These are phyloP conservation scores for Pelodiscus sinensis DNA, from an alignment of 2,113 vertebrate species.

Conservation along the genomic window DNA sequence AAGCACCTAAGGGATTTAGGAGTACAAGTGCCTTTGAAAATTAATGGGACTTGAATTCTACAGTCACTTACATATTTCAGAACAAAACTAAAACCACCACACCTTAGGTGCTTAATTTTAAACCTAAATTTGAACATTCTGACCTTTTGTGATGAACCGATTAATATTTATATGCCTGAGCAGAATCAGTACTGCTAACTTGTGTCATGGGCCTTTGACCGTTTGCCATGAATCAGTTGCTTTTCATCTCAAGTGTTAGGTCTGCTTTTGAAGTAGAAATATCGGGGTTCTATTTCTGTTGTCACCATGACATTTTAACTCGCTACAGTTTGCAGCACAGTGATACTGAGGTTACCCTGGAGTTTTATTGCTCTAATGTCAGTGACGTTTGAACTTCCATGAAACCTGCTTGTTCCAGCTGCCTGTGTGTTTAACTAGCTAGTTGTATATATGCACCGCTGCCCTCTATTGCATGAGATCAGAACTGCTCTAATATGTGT, in stretches of 20 bases:
- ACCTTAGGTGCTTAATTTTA: background rate
- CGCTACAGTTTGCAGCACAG: background rate
- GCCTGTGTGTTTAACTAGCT: accelerated
- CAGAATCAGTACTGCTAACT: background rate
- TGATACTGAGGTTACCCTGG: background rate
- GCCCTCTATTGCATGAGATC: conserved; percentile 59
- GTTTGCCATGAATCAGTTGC: background rate
- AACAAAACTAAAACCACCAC: background rate
- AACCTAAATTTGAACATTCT: background rate
- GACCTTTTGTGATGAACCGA: background rate
- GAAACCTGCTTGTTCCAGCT: background rate
- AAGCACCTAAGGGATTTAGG: background rate
- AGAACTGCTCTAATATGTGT: conserved; percentile 45
- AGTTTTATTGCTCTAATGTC: accelerated
- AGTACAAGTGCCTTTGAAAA: background rate
- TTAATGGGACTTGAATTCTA: background rate
- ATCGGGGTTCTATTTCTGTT: background rate
- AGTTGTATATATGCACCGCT: background rate
- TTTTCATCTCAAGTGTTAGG: background rate
- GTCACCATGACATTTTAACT: background rate
- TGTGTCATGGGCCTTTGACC: background rate
- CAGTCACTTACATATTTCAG: background rate
- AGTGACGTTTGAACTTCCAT: background rate
- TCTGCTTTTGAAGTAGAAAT: background rate
- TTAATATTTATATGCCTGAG: background rate